Evolutionary conservation across 2,113 vertebrate genomes (phyloP), one percentile per base, ranked within the genome.

Genomic region (Pseudorasbora parva): DNA sequence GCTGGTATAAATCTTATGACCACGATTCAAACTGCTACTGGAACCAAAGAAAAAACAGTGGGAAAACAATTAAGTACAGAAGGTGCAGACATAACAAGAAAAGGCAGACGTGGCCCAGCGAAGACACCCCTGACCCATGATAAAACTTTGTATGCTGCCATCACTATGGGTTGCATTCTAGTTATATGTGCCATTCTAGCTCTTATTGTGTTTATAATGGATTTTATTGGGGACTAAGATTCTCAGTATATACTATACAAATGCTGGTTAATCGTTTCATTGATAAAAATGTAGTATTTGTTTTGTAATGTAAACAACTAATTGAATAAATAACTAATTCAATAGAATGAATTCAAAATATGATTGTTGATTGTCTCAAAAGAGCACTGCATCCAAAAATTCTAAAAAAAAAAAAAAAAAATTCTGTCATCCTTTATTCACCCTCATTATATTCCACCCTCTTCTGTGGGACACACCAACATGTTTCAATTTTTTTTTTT

Each of bases 161-260:
- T 78, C 41, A 78, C 23, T 45, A 62, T 78, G 76, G 76, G 76
- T 19, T 19, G 57, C 41, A 45, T 78, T 8, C 15, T 78, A 19
- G 33, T 45, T 25, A 10, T 78, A 17, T 78, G 56, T 78, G n/a
- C 15, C 76, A 4, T 78, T 1, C 8, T 78, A 78, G 76, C 76
- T 27, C 54, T 78, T 27, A 19, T 62, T 78, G 57, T 78, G 57
- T 78, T 78, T 64, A 47, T 64, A 45, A 78, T 64, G 41, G 56
- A 60, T 78, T 59, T 5, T 23, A 27, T 43, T 27, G 15, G 1
- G 76, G 1, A 1, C 3, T 74, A 51, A 27, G 5, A 74, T 11
- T 3, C 25, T 30, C 8, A 30, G n/a, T 23, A 1, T 49, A 45
- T 45, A 41, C 9, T 51, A 45, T 47, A 41, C 9, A 41, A n/a